phyloP scores from a whole-genome alignment of 2,797 vertebrate genomes.

The Pseudochaenichthys georgianus region DNA sequence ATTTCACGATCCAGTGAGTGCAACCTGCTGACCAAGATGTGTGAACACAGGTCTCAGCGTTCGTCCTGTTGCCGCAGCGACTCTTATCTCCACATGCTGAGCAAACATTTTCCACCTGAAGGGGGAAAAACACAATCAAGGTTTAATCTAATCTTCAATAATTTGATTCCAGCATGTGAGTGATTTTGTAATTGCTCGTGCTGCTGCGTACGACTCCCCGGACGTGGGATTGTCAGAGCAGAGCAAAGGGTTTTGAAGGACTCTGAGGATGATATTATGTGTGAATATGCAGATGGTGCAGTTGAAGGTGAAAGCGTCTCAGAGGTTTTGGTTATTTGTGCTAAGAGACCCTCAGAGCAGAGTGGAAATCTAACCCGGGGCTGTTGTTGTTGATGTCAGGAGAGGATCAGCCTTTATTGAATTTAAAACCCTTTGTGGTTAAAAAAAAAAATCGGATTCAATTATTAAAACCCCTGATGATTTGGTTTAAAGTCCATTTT shows the following conservation, averaged over 20 bases:
- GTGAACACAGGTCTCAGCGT: slow-evolving; percentile 14
- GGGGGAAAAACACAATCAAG: slow-evolving; percentile 49
- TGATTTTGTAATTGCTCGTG: slow-evolving; percentile 60
- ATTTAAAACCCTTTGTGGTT: no score
- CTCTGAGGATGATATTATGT: slow-evolving; percentile 34
- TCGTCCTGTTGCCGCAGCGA: slow-evolving; percentile 7
- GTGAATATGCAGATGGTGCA: slow-evolving; percentile 55
- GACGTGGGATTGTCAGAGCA: slow-evolving; percentile 53
- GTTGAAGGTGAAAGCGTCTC: slow-evolving; percentile 41
- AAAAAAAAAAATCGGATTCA: no score
- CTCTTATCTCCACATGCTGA: slow-evolving; percentile 48
- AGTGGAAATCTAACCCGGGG: not conserved
- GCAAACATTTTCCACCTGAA: slow-evolving; percentile 50
- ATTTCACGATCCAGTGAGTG: slow-evolving; percentile 41
- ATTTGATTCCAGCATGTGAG: slow-evolving; percentile 56
- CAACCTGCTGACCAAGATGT: slow-evolving; percentile 22
- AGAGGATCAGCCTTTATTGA: not conserved
- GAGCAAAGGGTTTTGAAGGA: slow-evolving; percentile 49
- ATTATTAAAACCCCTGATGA: not conserved
- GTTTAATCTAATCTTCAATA: slow-evolving; percentile 61
- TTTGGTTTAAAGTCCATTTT: not conserved
- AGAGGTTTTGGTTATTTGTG: slow-evolving; percentile 35
- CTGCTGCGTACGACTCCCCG: slow-evolving; percentile 41
- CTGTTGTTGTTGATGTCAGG: not conserved
- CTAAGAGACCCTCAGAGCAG: not conserved